Conservation (phyloP, 2,888 invertebrate genomes). For the Limnephilus marmoratus region DNA sequence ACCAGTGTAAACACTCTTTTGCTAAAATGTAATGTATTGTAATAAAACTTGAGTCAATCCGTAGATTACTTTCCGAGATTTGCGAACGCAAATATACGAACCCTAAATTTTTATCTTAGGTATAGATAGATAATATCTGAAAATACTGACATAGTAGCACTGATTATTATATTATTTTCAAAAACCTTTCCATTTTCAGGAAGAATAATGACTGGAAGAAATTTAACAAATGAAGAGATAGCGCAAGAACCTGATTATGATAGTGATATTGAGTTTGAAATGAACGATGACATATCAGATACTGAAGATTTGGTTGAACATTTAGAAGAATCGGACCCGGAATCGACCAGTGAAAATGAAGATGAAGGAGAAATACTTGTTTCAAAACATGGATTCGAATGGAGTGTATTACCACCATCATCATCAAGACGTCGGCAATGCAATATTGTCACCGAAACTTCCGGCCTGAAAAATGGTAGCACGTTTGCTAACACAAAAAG, state of each 20-base stretch:
- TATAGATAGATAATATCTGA: too few species aligned
- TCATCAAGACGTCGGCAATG: conserved; percentile 50
- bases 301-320: conserved; percentile 39
- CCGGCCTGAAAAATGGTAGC: conserved; percentile 42
- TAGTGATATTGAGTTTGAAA: conserved; percentile 44
- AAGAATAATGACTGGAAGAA: neutral
- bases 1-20: too few species aligned
- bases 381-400: conserved; percentile 52
- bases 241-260: conserved; percentile 29
- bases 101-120: too few species aligned
- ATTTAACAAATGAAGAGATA: conserved; percentile 44
- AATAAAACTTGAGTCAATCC: too few species aligned
- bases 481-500: neutral
- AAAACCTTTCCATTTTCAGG: neutral
- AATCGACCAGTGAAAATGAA: conserved; percentile 49
- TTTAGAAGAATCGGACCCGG: conserved; percentile 16
- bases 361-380: conserved; percentile 50
- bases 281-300: conserved; percentile 35
- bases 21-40: too few species aligned
- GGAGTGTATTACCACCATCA: conserved; percentile 51
- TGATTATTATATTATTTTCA: too few species aligned
- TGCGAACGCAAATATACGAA: too few species aligned
- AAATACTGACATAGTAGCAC: too few species aligned
- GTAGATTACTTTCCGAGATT: too few species aligned
- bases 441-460: conserved; percentile 52